These are phyloP conservation scores for Coturnix japonica DNA, from an alignment of 2,113 vertebrate species.

Conservation along the genomic window DNA sequence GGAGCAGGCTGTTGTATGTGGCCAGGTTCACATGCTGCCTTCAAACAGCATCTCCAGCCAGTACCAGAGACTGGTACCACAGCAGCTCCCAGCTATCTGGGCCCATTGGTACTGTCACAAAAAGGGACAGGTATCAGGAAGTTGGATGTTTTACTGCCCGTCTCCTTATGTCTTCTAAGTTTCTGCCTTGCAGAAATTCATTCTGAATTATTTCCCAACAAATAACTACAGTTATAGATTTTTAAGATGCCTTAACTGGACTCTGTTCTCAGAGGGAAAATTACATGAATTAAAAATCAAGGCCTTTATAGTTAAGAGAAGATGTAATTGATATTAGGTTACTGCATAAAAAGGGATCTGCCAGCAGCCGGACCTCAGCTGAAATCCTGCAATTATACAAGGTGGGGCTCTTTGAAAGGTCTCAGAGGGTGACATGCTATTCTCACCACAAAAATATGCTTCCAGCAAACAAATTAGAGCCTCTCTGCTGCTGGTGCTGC, in stretches of 20 bases:
- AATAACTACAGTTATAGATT: constrained; percentile 23
- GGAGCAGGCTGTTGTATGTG: neutral
- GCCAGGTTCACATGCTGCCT: neutral
- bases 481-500: neutral
- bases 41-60: neutral
- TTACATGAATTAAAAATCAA: constrained; percentile 46
- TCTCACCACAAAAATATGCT: neutral
- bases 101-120: neutral
- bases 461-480: constrained; percentile 34
- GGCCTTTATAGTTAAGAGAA: neutral
- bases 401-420: neutral
- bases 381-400: constrained; percentile 18
- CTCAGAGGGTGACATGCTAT: constrained; percentile 5
- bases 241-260: constrained; percentile 8
- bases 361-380: neutral
- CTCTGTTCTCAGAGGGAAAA: constrained; percentile 21
- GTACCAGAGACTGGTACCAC: neutral
- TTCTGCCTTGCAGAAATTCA: neutral
- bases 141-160: neutral
- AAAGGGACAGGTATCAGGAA: neutral
- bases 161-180: neutral
- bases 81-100: neutral
- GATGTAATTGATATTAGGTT: neutral
- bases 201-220: constrained; percentile 3
- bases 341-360: constrained; percentile 16